These are phyloP conservation scores for Argentina silus DNA, from an alignment of 2,797 vertebrate genomes.

Conservation along the genomic window DNA sequence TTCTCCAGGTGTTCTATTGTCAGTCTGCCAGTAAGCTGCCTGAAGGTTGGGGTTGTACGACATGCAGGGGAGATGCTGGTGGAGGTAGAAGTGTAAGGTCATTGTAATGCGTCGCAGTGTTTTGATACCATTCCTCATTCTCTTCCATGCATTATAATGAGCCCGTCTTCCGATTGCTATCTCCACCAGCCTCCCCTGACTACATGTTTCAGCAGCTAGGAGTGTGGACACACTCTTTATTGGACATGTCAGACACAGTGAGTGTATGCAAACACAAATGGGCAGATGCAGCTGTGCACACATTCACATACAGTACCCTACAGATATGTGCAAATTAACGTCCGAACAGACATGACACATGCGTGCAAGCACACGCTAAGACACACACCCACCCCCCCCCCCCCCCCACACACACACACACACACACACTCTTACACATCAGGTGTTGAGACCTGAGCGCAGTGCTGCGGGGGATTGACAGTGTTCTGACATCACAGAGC, in stretches of 20 bases:
- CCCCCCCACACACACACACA: constrained; percentile 3
- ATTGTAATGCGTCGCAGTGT: too few species aligned
- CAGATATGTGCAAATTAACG: neutral
- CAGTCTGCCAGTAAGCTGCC: neutral
- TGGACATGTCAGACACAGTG: neutral
- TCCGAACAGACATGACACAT: neutral
- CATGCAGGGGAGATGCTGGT: neutral
- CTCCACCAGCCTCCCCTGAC: too few species aligned
- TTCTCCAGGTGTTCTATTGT: constrained; percentile 20
- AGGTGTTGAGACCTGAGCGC: neutral
- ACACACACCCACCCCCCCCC: neutral
- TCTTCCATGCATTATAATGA: too few species aligned
- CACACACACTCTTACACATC: neutral
- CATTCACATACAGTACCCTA: neutral
- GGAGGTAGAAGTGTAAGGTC: neutral
- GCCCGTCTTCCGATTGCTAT: too few species aligned
- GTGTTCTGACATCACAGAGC: constrained; percentile 21
- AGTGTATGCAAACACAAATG: neutral
- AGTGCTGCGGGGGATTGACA: constrained; percentile 6
- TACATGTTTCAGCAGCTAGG: too few species aligned
- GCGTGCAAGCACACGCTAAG: neutral
- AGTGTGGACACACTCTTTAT: neutral
- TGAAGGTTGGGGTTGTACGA: neutral
- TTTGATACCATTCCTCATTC: too few species aligned
- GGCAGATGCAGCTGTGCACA: too few species aligned